Conservation (phyloP, 2,797 vertebrate species). For the Anisognathus igniventris region DNA sequence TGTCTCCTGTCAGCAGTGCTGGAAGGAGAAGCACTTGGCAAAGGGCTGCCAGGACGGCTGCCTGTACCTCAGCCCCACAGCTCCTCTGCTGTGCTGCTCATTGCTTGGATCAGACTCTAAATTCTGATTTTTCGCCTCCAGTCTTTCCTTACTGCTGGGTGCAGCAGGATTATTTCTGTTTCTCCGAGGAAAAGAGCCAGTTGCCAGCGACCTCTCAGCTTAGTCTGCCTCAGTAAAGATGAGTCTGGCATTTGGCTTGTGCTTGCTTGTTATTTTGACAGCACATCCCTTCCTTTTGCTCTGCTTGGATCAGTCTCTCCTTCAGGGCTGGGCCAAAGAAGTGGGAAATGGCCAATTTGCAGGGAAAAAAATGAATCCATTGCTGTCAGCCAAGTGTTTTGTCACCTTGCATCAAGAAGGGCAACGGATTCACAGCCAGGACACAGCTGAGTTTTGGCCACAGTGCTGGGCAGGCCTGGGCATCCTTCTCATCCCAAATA, state of each 20-base stretch:
- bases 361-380: fast-evolving
- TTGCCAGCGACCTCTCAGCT: neutral
- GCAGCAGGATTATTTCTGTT: neutral
- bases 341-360: neutral
- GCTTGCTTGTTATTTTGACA: neutral
- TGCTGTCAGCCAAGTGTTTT: neutral
- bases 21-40: neutral
- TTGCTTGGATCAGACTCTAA: neutral
- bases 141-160: neutral
- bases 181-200: neutral
- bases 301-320: neutral
- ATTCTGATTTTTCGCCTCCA: neutral
- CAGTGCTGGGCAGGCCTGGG: neutral
- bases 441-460: neutral
- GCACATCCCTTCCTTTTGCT: neutral
- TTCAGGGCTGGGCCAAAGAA: neutral
- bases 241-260: neutral
- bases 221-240: neutral
- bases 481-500: neutral
- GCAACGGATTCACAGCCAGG: neutral
- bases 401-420: neutral
- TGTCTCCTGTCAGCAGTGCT: neutral
- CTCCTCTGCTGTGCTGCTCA: neutral
- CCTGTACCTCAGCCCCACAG: fast-evolving
- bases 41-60: neutral